These are phyloP conservation scores for Lithosia quadra DNA, from an alignment of 2,888 invertebrate genomes.

Conservation along the genomic window DNA sequence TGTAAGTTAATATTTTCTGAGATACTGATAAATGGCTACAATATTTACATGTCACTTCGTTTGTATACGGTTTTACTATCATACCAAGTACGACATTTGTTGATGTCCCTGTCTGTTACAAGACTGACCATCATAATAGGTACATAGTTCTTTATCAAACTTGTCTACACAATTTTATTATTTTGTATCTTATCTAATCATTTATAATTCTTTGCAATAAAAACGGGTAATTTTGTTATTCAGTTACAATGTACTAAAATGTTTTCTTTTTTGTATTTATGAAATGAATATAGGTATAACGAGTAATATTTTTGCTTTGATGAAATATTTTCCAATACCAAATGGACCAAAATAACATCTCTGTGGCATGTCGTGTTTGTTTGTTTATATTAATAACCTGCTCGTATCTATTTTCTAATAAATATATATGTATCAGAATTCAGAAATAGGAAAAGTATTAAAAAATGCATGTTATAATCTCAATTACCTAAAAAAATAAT, in stretches of 20 bases:
- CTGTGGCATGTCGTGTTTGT: too few relatives aligned
- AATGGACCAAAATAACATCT: not conserved
- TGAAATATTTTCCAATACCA: not conserved
- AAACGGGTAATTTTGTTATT: not conserved
- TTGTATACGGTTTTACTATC: constrained; percentile 38
- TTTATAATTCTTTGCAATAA: constrained; percentile 22
- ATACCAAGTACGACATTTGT: constrained; percentile 27
- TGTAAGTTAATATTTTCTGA: constrained; percentile 3
- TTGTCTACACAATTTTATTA: constrained; percentile 22
- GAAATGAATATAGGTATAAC: not conserved
- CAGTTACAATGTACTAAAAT: not conserved
- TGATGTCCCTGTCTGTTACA: constrained; percentile 37
- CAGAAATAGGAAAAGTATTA: too few relatives aligned
- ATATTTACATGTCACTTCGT: constrained; percentile 28
- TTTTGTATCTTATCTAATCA: constrained; percentile 36
- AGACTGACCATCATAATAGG: constrained; percentile 41
- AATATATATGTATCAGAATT: too few relatives aligned
- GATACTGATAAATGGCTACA: constrained; percentile 12
- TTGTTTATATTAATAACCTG: not conserved
- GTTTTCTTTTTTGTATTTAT: not conserved
- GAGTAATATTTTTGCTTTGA: too few relatives aligned
- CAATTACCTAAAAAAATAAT: not conserved
- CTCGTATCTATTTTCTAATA: not conserved
- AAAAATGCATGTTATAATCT: not conserved
- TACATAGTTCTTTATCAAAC: constrained; percentile 26